Evolutionary conservation across 2,113 vertebrate genomes (phyloP), one percentile per base, ranked within the genome.

Genomic region (Phrynosoma blainvillii): DNA sequence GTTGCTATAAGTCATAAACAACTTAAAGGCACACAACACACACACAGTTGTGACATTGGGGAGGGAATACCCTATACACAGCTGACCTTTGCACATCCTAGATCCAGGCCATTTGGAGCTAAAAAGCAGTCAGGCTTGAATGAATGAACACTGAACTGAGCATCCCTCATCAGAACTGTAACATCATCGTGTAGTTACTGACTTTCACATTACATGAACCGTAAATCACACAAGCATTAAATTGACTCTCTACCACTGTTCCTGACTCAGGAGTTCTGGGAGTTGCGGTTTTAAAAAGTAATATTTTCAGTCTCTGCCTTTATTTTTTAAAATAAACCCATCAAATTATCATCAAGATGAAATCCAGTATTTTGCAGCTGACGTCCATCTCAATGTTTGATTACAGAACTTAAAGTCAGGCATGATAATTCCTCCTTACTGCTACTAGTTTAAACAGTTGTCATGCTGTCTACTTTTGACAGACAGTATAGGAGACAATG

Each of bases 401-500:
- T 20, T 7, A 20, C 27, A n/a, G 65, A 59, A 11, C 2, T 12
- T 62, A 75, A 62, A 81, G 71, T 89, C 89, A 90, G 10, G 84
- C 32, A 66, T 0, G 76, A 78, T 79, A 73, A 92, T 89, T 16
- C 30, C 79, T 27, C 32, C 3, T n/a, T 32, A 79, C 80, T 47
- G 9, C 65, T 18, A 52, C 47, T 14, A 56, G 42, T 85, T 84
- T 73, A 74, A 87, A 62, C 40, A 25, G 52, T 92, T 73, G 65
- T 14, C 1, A 1, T 30, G 56, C 77, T 90, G 13, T 20, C 14
- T 78, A 30, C 68, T 23, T 66, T 70, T 59, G 88, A 80, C 23
- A 79, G 79, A 89, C 79, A 16, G 32, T 27, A 62, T 74, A 79
- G 89, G 23, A 85, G 90, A 92, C 12, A 54, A 66, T 6, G 65